phyloP scores from a whole-genome alignment of 2,888 invertebrate genomes.

The Drosophila austrosaltans region DNA sequence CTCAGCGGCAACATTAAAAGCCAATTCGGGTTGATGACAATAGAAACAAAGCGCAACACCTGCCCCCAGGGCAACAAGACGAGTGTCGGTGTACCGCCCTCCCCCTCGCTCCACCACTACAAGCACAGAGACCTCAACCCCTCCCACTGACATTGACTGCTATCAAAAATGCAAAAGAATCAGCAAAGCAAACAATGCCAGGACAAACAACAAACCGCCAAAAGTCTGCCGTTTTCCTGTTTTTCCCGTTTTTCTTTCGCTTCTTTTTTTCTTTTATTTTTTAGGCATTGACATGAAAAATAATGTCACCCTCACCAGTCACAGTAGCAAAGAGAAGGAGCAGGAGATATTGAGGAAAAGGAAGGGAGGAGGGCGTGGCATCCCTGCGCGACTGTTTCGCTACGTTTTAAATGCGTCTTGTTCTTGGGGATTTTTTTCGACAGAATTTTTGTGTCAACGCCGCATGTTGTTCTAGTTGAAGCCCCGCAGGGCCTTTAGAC shows the following conservation, averaged over 20 bases:
- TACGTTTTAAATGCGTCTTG: conserved; percentile 43
- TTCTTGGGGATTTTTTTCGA: conserved; percentile 54
- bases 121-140: not conserved
- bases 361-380: conserved; percentile 13
- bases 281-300: conserved; percentile 79
- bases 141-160: not conserved
- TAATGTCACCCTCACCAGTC: conserved; percentile 80
- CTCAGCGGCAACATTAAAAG: conserved; percentile 84
- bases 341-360: not conserved
- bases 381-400: conserved; percentile 35
- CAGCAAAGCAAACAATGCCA: conserved; percentile 75
- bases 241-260: conserved; percentile 18
- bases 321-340: not conserved
- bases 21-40: conserved; percentile 83
- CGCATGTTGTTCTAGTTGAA: conserved; percentile 62
- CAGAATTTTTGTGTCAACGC: conserved; percentile 63
- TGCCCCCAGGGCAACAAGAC: conserved; percentile 55
- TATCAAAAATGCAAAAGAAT: conserved; percentile 75
- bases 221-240: conserved; percentile 37
- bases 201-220: conserved; percentile 50
- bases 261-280: conserved; percentile 30
- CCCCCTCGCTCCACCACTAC: not conserved
- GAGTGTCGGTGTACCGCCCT: conserved; percentile 13
- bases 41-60: conserved; percentile 73
- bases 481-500: conserved; percentile 34